These are phyloP conservation scores for Himalopsyche anomala DNA, from an alignment of 2,888 invertebrate genomes.

Conservation along the genomic window DNA sequence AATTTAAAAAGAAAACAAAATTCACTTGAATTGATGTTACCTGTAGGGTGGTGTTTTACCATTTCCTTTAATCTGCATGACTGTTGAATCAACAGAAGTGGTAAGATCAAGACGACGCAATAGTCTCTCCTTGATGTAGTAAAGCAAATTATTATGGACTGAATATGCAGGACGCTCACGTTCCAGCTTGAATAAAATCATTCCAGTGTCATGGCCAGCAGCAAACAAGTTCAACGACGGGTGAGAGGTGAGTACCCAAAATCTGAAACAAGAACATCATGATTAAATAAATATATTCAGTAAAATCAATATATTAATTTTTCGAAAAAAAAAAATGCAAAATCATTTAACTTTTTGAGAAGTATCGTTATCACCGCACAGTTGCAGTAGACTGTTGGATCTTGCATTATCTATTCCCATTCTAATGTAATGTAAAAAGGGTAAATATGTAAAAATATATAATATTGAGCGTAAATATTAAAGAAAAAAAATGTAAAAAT, in stretches of 20 bases:
- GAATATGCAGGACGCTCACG: conserved; percentile 97
- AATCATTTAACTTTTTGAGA: no score
- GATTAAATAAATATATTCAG: no score
- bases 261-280: conserved; percentile 74
- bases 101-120: conserved; percentile 95
- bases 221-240: conserved; percentile 97
- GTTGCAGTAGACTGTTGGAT: no score
- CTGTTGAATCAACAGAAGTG: conserved; percentile 92
- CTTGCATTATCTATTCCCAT: not conserved
- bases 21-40: conserved; percentile 67
- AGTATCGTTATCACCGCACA: no score
- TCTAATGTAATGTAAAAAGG: no score
- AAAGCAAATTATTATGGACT: conserved; percentile 93
- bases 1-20: not conserved
- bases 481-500: no score
- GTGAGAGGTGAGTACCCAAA: conserved; percentile 98
- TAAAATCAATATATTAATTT: no score
- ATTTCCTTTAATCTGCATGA: conserved; percentile 93
- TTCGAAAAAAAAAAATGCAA: no score
- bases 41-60: conserved; percentile 85
- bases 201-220: conserved; percentile 99
- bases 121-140: conserved; percentile 96
- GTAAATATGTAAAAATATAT: no score
- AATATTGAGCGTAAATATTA: no score
- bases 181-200: conserved; percentile 95